phyloP scores from a whole-genome alignment of 2,888 invertebrate genomes.

The Phengaris arion region DNA sequence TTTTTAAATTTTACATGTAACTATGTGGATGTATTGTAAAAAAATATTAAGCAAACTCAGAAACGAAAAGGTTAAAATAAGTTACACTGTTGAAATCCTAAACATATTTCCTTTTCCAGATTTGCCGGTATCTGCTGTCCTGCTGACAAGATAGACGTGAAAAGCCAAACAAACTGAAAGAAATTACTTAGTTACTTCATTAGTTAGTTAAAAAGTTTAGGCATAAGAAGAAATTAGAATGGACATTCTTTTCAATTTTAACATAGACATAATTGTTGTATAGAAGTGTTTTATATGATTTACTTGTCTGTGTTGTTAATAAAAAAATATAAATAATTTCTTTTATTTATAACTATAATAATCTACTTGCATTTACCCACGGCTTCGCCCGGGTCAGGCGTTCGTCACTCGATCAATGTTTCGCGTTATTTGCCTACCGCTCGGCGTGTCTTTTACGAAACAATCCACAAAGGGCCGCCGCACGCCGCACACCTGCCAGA shows the following conservation, averaged over 20 bases:
- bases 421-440: no score
- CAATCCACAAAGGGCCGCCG: no score
- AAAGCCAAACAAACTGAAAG: slow-evolving; percentile 26
- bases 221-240: background rate
- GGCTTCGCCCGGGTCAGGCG: no score
- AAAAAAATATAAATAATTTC: slow-evolving; percentile 1
- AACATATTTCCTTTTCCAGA: slow-evolving; percentile 47
- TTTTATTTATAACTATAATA: background rate
- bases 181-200: slow-evolving; percentile 13
- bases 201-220: slow-evolving; percentile 3
- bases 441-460: no score
- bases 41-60: no score
- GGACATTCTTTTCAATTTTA: slow-evolving; percentile 2
- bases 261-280: slow-evolving; percentile 3
- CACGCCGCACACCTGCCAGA: no score
- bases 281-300: slow-evolving; percentile 12
- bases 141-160: slow-evolving; percentile 35
- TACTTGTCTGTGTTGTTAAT: slow-evolving; percentile 15
- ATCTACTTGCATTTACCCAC: no score
- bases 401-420: no score
- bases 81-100: no score
- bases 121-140: slow-evolving; percentile 73
- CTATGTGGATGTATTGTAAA: no score
- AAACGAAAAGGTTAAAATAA: no score
- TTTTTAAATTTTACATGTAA: no score